Conservation (phyloP, 2,797 vertebrate genomes). For the Sciurus carolinensis region DNA sequence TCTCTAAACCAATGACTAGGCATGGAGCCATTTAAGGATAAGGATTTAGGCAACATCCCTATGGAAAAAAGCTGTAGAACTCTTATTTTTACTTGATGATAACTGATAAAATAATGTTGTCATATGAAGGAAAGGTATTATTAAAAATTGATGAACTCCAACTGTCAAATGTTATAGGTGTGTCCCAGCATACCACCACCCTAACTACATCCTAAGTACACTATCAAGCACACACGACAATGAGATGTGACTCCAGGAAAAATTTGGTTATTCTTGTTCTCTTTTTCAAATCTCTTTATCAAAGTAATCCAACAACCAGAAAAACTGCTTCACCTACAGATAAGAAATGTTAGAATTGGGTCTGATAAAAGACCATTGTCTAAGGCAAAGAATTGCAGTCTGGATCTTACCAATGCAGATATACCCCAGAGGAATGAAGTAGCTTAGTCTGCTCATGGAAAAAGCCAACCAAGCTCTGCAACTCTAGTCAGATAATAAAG, state of each 20-base stretch:
- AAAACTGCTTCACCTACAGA: slow-evolving; percentile 56
- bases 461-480: not conserved
- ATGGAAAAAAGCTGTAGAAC: not conserved
- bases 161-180: not conserved
- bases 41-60: not conserved
- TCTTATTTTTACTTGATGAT: not conserved
- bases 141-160: not conserved
- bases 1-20: not conserved
- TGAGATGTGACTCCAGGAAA: not conserved
- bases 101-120: not conserved
- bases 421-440: not conserved
- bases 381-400: slow-evolving; percentile 54
- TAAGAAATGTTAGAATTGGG: slow-evolving; percentile 36
- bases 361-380: slow-evolving; percentile 57
- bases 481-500: not conserved
- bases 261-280: slow-evolving; percentile 17
- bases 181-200: not conserved
- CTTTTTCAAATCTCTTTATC: slow-evolving; percentile 68
- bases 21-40: not conserved
- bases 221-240: not conserved
- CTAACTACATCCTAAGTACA: not conserved
- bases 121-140: not conserved
- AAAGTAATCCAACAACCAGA: slow-evolving; percentile 68
- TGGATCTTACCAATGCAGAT: slow-evolving; percentile 46
- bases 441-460: not conserved